These are phyloP conservation scores for Drosophila greeni DNA, from an alignment of 2,888 invertebrate species.

Conservation along the genomic window DNA sequence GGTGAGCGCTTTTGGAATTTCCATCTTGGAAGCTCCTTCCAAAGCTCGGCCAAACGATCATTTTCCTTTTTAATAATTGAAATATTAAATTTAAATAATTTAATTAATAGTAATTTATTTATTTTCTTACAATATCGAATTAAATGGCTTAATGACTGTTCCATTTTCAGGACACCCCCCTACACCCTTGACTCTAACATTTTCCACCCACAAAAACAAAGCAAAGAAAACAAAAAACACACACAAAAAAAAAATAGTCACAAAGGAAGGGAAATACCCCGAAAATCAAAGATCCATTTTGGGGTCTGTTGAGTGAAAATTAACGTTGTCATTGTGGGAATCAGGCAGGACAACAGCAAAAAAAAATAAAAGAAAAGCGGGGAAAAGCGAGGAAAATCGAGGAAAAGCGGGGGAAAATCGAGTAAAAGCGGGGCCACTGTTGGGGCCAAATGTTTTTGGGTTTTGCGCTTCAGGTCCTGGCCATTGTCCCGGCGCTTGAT, in stretches of 20 bases:
- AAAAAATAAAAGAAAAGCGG: not conserved
- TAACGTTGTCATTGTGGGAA: slow-evolving; percentile 28
- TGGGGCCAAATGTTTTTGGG: slow-evolving; percentile 23
- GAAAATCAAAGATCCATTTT: slow-evolving; percentile 30
- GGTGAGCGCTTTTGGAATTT: no score
- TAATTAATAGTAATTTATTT: no score
- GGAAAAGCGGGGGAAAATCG: not conserved
- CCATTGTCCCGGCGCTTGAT: slow-evolving; percentile 25
- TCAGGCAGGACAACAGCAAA: not conserved
- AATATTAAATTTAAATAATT: no score
- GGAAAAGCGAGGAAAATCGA: no score
- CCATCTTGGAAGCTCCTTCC: no score
- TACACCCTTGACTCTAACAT: no score
- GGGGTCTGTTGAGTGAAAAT: slow-evolving; percentile 32
- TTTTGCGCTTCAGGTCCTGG: slow-evolving; percentile 21
- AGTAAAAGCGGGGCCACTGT: not conserved
- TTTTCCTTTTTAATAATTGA: no score
- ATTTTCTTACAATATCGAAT: no score
- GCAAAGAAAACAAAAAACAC: not conserved
- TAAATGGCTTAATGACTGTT: no score
- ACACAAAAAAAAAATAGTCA: not conserved
- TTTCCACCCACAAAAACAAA: no score
- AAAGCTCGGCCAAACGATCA: no score
- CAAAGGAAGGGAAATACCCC: slow-evolving; percentile 1
- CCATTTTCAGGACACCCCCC: no score